Evolutionary conservation across 2,113 vertebrate species (phyloP).

Genomic region (Callocephalon fimbriatum): DNA sequence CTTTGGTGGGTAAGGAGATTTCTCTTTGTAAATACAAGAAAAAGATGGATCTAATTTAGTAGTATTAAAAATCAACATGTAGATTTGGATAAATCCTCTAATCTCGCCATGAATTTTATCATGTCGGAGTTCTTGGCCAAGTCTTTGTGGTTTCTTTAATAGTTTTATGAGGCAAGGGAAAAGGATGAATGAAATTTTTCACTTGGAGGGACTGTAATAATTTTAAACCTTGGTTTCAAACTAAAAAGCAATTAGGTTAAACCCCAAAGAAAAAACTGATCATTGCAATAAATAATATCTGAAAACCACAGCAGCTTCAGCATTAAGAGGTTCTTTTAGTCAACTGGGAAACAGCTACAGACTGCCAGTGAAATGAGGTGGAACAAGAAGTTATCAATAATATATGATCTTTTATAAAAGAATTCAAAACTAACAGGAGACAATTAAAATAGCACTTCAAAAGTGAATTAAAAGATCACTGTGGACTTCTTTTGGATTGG

Average conservation of each 20-base stretch:
- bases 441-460: background rate
- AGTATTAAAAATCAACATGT: conserved; percentile 30
- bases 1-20: background rate
- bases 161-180: background rate
- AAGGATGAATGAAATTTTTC: conserved; percentile 18
- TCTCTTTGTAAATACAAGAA: background rate
- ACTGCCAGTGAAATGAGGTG: background rate
- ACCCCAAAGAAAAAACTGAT: background rate
- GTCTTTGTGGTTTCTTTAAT: conserved; percentile 2
- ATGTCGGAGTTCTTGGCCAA: background rate
- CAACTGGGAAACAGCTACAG: background rate
- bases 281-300: background rate
- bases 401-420: background rate
- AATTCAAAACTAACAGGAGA: background rate
- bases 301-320: background rate
- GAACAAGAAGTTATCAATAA: background rate
- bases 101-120: background rate
- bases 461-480: background rate
- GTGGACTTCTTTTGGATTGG: background rate
- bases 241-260: conserved; percentile 2
- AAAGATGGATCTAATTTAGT: background rate
- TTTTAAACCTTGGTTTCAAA: background rate
- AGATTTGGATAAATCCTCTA: conserved; percentile 20
- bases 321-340: background rate
- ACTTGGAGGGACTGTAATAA: background rate